phyloP scores from a whole-genome alignment of 1,140 invertebrate genomes.

The Zophobas atratus region DNA sequence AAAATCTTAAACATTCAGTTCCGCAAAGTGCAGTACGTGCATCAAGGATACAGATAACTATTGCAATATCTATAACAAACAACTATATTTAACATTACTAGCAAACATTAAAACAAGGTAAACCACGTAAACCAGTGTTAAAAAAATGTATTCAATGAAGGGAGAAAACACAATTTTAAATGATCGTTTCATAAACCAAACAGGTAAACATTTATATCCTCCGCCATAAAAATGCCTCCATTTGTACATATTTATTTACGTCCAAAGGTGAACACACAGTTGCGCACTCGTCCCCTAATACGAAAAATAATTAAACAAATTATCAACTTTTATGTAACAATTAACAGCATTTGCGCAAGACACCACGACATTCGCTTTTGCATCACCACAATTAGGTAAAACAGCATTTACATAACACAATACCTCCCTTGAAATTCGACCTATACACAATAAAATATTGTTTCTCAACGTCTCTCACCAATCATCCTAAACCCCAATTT shows the following conservation, averaged over 20 bases:
- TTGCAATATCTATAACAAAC: no score
- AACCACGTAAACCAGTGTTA: no score
- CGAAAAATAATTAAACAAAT: conserved; percentile 20
- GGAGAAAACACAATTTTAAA: no score
- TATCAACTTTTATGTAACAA: conserved; percentile 36
- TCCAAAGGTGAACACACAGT: conserved; percentile 34
- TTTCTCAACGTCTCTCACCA: neutral
- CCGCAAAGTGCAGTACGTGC: no score
- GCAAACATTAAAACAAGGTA: no score
- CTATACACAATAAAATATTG: neutral
- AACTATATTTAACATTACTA: no score
- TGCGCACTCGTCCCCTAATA: conserved; percentile 4
- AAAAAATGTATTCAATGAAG: no score
- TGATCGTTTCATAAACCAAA: no score
- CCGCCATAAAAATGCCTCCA: neutral
- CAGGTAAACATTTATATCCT: no score
- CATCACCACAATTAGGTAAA: conserved; percentile 11
- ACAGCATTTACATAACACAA: neutral
- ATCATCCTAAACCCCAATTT: neutral
- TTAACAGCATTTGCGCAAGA: conserved; percentile 24
- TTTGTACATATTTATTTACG: conserved; percentile 3
- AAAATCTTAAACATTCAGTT: no score
- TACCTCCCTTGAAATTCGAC: neutral
- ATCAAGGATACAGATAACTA: no score
- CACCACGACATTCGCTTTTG: conserved; percentile 1